phyloP scores from a whole-genome alignment of 2,797 vertebrate species.

The Pangasius krempfi region DNA sequence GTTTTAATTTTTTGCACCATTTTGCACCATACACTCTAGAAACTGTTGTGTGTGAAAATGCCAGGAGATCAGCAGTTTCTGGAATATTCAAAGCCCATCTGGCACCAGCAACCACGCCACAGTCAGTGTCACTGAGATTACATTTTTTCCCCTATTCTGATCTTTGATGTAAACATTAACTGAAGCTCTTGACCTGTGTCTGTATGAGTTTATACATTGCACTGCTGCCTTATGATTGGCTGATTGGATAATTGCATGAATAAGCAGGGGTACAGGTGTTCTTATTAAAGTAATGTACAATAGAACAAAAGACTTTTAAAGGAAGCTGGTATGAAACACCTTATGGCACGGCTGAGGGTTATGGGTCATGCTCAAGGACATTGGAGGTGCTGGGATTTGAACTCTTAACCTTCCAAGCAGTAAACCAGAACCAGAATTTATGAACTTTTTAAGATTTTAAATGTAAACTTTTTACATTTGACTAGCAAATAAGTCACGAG shows the following conservation, averaged over 20 bases:
- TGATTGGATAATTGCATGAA: not conserved
- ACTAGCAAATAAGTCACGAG: not conserved
- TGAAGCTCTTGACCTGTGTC: not conserved
- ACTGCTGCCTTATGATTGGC: not conserved
- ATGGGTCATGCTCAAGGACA: not conserved
- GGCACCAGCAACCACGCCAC: no score
- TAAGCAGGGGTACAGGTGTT: not conserved
- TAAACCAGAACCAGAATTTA: not conserved
- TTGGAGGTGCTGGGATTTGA: no score
- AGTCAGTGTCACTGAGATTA: not conserved
- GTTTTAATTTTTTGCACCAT: not conserved
- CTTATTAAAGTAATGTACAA: not conserved
- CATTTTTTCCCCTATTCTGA: not conserved
- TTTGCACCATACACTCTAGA: not conserved
- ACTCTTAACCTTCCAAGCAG: not conserved
- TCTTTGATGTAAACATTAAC: not conserved
- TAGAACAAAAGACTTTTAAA: not conserved
- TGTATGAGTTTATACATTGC: not conserved
- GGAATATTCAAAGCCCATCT: not conserved
- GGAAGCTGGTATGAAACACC: not conserved
- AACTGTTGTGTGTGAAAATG: not conserved
- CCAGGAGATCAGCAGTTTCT: not conserved
- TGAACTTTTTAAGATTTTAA: not conserved
- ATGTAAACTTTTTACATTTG: conserved; percentile 7
- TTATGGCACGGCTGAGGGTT: not conserved